Evolutionary conservation across 2,888 invertebrate species (phyloP), one percentile per base, ranked within the genome.

Genomic region (Synanthedon myopaeformis): DNA sequence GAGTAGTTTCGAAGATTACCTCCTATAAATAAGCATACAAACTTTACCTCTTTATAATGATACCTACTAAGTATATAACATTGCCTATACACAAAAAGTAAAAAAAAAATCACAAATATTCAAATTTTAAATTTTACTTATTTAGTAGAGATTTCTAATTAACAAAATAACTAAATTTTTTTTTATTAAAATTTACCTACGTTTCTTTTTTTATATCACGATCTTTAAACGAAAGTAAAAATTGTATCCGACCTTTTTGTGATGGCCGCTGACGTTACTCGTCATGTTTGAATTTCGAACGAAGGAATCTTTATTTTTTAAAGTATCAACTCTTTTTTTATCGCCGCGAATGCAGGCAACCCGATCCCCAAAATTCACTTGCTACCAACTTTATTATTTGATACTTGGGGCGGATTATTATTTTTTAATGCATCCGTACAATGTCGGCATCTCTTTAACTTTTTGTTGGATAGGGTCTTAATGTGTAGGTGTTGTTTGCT

Each of bases 331-430:
- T 64, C 60, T 65, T 76, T 80, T 79, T 81, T 79, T 72, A 74
- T 67, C 66, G 66, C 65, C 63, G 65, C 64, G 64, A 35, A 52
- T 61, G 64, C 62, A 65, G 62, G 85, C 79, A 86, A 87, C 80
- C 82, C 82, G 85, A 86, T 84, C 81, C 72, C 72, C 72, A 59
- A 84, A 84, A 86, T 85, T 83, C 84, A 87, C 86, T 86, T 86
- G 86, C 86, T 85, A 85, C 86, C 81, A 84, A 86, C 75, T 87
- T 85, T 85, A 87, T 86, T 85, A 87, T 87, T 84, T 82, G 86
- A 85, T 87, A 85, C 85, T 82, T 69, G 69, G 69, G 71, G 72
- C 69, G 76, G 80, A 79, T 84, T 81, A 71, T 74, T 76, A 70
- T 76, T 72, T 76, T 72, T 74, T 74, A 72, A 68, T 61, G 63